phyloP scores from a whole-genome alignment of 2,113 vertebrate genomes.

The Synchiropus splendidus region DNA sequence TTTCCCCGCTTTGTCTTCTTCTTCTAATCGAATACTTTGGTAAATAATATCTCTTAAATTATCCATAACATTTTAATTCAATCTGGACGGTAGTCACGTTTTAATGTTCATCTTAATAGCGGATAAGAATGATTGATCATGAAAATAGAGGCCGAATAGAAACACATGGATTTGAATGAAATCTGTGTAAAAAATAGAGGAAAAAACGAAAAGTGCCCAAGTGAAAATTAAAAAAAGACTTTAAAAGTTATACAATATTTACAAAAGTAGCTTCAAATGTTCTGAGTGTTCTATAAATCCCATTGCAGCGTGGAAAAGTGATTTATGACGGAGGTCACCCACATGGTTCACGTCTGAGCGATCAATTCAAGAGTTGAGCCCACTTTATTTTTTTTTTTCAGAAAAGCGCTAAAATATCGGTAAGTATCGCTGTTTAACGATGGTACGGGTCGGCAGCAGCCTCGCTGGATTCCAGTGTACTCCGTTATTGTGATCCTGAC shows the following conservation, averaged over 20 bases:
- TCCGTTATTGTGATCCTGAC: constrained; percentile 51
- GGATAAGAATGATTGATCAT: constrained; percentile 45
- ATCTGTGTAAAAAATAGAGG: too few relatives aligned
- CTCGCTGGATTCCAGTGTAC: constrained; percentile 50
- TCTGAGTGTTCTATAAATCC: constrained; percentile 36
- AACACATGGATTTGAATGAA: constrained; percentile 41
- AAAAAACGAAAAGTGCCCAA: constrained; percentile 68
- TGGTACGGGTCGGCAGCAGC: not conserved
- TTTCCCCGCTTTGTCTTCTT: too few relatives aligned
- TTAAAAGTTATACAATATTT: constrained; percentile 71
- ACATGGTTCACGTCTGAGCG: too few relatives aligned
- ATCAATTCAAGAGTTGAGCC: too few relatives aligned
- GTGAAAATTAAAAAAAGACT: constrained; percentile 46
- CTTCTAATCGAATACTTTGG: too few relatives aligned
- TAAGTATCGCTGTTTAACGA: too few relatives aligned
- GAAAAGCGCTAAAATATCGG: constrained; percentile 32
- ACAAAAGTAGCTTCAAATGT: constrained; percentile 58
- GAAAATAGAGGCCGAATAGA: constrained; percentile 47
- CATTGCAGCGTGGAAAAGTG: not conserved
- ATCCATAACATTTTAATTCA: too few relatives aligned
- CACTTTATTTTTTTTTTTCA: too few relatives aligned
- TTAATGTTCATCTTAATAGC: too few relatives aligned
- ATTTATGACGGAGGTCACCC: constrained; percentile 20
- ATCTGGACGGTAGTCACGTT: too few relatives aligned
- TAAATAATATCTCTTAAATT: too few relatives aligned